Base-by-base conservation (phyloP, 2,888 invertebrate species). In the Disparrhopalites patrizii region DNA sequence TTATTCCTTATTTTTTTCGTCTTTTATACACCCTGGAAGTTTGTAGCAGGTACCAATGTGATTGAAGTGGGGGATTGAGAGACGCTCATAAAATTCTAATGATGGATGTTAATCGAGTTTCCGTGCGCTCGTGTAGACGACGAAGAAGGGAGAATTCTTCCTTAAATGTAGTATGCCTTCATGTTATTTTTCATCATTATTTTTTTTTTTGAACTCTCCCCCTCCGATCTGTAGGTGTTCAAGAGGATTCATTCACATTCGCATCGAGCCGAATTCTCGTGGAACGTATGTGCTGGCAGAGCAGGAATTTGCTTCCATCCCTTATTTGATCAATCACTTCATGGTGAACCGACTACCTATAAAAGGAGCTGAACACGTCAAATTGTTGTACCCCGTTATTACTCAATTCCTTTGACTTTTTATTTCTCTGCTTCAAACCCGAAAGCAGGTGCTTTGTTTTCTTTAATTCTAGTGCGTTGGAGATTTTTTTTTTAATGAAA, bases 181-280 rank as follows among this genome's bases (percentile, higher is more conserved):
- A n/a, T n/a, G n/a, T n/a, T n/a, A n/a, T n/a, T n/a, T n/a, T n/a
- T n/a, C n/a, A n/a, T n/a, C n/a, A n/a, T n/a, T n/a, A n/a, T n/a
- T n/a, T n/a, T n/a, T n/a, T n/a, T n/a, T n/a, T 58, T 58, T 58
- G 3, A 25, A 7, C 18, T 51, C 27, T 23, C 5, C 10, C 25
- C 27, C 43, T 15, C n/a, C 4, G 18, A 27, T 64, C 43, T 83
- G 30, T 81, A 96, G 96, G 81, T 94, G 95, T 78, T 90, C 92
- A 62, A 86, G 91, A 77, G 94, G 96, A 57, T 94, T 93, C 77
- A 95, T 97, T 91, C 96, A 97, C 80, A 96, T 97, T 70, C 91
- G 91, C 79, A 87, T 87, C 75, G 85, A 86, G 77, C 87, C 87
- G 75, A 85, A 86, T 77, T 81, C 81, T 13, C 86, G 86, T 64